Evolutionary conservation across 2,888 invertebrate genomes (phyloP).

Genomic region (Thalpophila matura): DNA sequence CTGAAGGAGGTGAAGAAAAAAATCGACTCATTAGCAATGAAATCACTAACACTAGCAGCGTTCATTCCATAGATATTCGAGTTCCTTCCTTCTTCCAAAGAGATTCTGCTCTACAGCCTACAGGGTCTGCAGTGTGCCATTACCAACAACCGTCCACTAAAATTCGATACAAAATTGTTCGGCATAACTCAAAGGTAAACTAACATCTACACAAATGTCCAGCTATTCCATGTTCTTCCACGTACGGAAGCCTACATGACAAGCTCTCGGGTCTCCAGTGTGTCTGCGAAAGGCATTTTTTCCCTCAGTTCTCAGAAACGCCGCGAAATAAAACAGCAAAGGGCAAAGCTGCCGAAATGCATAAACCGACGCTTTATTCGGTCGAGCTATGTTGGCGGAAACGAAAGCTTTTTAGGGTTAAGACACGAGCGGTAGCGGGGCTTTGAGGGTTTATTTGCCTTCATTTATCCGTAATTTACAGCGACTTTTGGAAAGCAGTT

Average conservation of each 20-base stretch:
- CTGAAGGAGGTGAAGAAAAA: too few relatives aligned
- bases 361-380: constrained; percentile 82
- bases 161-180: constrained; percentile 26
- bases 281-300: constrained; percentile 66
- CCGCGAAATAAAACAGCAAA: constrained; percentile 78
- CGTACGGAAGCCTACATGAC: constrained; percentile 47
- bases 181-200: constrained; percentile 41
- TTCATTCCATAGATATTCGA: too few relatives aligned
- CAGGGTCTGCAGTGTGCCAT: too few relatives aligned
- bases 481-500: too few relatives aligned
- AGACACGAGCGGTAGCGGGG: constrained; percentile 35
- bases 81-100: too few relatives aligned
- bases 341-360: constrained; percentile 86
- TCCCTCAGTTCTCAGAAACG: constrained; percentile 74
- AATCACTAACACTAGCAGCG: not conserved
- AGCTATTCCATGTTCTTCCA: constrained; percentile 31
- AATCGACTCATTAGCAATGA: not conserved
- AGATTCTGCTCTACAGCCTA: too few relatives aligned
- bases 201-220: constrained; percentile 31
- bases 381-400: constrained; percentile 77
- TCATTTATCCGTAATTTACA: too few relatives aligned
- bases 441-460: not conserved
- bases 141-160: too few relatives aligned
- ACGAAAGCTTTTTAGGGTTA: constrained; percentile 70
- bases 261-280: constrained; percentile 45